These are phyloP conservation scores for Eupithecia tripunctaria DNA, from an alignment of 2,888 invertebrate species.

Conservation along the genomic window DNA sequence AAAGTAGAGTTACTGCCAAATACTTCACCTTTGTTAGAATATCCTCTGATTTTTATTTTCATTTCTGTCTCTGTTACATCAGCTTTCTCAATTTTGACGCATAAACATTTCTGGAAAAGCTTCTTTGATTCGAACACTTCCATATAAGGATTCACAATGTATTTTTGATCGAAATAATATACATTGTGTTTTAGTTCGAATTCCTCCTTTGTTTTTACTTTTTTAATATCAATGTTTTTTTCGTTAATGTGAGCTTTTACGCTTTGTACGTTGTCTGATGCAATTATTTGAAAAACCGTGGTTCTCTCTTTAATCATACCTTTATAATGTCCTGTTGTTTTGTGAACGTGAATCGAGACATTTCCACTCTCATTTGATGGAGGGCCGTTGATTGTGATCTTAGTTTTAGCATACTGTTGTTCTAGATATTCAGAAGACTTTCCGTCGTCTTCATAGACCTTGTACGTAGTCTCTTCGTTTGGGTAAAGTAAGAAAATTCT, in stretches of 20 bases:
- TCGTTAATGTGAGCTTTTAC: conserved; percentile 66
- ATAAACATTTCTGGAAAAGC: conserved; percentile 61
- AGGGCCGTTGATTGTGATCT: conserved; percentile 58
- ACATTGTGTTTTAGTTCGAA: conserved; percentile 61
- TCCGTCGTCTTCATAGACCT: conserved; percentile 77
- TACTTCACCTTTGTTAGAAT: conserved; percentile 52
- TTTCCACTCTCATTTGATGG: conserved; percentile 56
- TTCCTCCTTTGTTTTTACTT: conserved; percentile 59
- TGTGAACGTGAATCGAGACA: conserved; percentile 62
- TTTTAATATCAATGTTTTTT: conserved; percentile 52
- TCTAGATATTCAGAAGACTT: conserved; percentile 64
- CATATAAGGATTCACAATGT: conserved; percentile 66
- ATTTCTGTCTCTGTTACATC: conserved; percentile 64
- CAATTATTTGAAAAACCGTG: conserved; percentile 69
- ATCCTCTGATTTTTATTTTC: conserved; percentile 66
- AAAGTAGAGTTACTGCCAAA: conserved; percentile 53
- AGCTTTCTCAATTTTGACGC: conserved; percentile 65
- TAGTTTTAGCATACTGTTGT: conserved; percentile 61
- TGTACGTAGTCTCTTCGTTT: conserved; percentile 59
- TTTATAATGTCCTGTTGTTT: conserved; percentile 65
- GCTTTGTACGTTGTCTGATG: conserved; percentile 53
- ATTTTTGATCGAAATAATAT: conserved; percentile 64
- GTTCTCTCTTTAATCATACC: conserved; percentile 63
- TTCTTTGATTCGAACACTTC: conserved; percentile 44
- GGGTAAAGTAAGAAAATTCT: conserved; percentile 71